phyloP scores from a whole-genome alignment of 1,140 invertebrate genomes.

The Leptestheria dahalacensis region DNA sequence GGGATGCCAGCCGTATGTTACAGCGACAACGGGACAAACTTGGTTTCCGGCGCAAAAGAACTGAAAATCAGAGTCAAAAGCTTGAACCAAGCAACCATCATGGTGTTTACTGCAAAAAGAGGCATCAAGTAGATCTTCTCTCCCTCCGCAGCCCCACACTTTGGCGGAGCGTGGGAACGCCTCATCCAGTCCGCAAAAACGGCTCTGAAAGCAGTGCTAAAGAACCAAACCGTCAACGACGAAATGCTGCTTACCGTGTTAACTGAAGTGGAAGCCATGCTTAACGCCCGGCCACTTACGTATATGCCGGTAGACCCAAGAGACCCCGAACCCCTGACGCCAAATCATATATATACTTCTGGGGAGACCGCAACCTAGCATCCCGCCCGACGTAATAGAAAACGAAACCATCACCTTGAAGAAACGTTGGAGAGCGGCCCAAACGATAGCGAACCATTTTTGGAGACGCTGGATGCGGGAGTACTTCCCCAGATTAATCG shows the following conservation, averaged over 20 bases:
- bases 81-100: neutral
- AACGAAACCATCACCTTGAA: too few species aligned
- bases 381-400: too few species aligned
- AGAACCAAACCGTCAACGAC: constrained; percentile 21
- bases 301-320: constrained; percentile 24
- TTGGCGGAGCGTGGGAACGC: constrained; percentile 23
- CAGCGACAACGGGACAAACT: constrained; percentile 16
- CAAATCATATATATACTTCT: too few species aligned
- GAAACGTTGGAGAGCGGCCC: constrained; percentile 2
- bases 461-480: constrained; percentile 5
- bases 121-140: constrained; percentile 21
- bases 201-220: constrained; percentile 15
- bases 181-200: constrained; percentile 17
- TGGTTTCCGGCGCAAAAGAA: neutral
- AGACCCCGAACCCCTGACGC: constrained; percentile 24
- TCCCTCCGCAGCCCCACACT: constrained; percentile 20
- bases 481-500: neutral
- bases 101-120: neutral
- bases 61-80: neutral
- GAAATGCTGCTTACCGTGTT: constrained; percentile 24
- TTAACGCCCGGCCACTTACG: constrained; percentile 29
- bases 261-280: constrained; percentile 24
- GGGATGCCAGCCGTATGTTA: constrained; percentile 7
- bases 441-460: neutral
- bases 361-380: too few species aligned